Conservation (phyloP, 2,888 invertebrate genomes). For the Phaedon cochleariae region DNA sequence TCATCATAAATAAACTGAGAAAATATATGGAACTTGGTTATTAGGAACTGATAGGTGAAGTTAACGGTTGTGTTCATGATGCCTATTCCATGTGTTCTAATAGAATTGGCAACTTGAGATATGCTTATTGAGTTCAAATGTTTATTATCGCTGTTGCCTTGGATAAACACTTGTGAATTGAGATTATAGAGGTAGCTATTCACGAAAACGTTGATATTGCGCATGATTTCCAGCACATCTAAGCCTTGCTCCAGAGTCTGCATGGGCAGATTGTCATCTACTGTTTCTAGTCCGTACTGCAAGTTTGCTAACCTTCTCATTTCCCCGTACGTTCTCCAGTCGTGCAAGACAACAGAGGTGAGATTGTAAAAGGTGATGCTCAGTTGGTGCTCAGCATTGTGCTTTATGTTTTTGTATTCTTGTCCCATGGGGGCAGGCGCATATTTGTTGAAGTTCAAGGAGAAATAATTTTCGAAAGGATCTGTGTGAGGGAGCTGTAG, state of each 20-base stretch:
- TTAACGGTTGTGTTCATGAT: conserved; percentile 76
- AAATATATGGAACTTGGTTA: conserved; percentile 91
- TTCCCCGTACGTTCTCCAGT: conserved; percentile 97
- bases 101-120: conserved; percentile 94
- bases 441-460: conserved; percentile 54
- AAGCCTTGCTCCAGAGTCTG: conserved; percentile 97
- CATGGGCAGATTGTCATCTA: conserved; percentile 94
- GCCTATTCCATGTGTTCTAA: conserved; percentile 95
- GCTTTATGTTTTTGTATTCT: conserved; percentile 56
- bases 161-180: conserved; percentile 95
- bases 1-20: conserved; percentile 98
- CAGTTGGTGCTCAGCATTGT: conserved; percentile 84
- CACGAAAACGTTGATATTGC: conserved; percentile 95
- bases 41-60: conserved; percentile 92
- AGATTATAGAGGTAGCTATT: conserved; percentile 93
- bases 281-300: conserved; percentile 81
- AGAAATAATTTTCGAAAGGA: conserved; percentile 56
- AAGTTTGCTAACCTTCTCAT: conserved; percentile 93
- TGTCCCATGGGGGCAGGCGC: conserved; percentile 56
- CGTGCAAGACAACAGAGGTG: conserved; percentile 95
- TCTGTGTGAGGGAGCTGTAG: conserved; percentile 75
- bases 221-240: conserved; percentile 96
- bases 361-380: conserved; percentile 96
- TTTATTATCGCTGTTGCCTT: conserved; percentile 89
- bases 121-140: conserved; percentile 96